Base-by-base conservation (phyloP, 1,140 invertebrate species). In the Forficula auricularia region DNA sequence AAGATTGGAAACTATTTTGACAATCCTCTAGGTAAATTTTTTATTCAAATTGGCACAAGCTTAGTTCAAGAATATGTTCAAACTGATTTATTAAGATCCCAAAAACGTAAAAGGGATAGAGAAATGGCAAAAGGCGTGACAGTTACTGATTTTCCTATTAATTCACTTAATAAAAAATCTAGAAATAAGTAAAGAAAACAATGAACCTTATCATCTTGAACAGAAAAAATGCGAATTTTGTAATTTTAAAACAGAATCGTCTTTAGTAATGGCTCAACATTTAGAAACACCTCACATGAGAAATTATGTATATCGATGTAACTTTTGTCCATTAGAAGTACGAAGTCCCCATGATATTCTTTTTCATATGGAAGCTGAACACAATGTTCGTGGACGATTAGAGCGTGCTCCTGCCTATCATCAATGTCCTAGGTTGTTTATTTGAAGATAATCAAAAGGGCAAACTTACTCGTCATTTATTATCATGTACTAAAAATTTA, bases 361-460 rank as follows among this genome's bases (percentile, higher is more conserved):
- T 3, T 84, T 76, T 54, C 91, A 96, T 52, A 88, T 92, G 81
- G 80, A 91, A 53, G 75, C 77, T 0, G 75, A 85, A 52, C 90
- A 96, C 58, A 80, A 79, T 49, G 77, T 82, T 9, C 68, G 77
- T 42, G 83, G 81, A 9, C 72, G 79, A 45, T 61, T 94, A 27
- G 84, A 91, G 50, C 70, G 82, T 42, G 83, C 85, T 6, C 77
- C 81, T 22, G 75, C 82, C 0, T 84, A 82, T 56, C 88, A 90
- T 62, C 84, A 91, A 52, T 96, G 90, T 60, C 76, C 83, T 0
- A 83, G 88, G n/a, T 54, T 96, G 90, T 68, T 79, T 84, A 1
- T 94, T 90, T 55, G 90, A 95, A 58, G 85, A 90, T 52, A 90
- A 89, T 56, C 82, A 84, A 42, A 92, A 92, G 61, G 80, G 82